Evolutionary conservation across 1,140 invertebrate genomes (phyloP).

Genomic region (Olivierus martensii): DNA sequence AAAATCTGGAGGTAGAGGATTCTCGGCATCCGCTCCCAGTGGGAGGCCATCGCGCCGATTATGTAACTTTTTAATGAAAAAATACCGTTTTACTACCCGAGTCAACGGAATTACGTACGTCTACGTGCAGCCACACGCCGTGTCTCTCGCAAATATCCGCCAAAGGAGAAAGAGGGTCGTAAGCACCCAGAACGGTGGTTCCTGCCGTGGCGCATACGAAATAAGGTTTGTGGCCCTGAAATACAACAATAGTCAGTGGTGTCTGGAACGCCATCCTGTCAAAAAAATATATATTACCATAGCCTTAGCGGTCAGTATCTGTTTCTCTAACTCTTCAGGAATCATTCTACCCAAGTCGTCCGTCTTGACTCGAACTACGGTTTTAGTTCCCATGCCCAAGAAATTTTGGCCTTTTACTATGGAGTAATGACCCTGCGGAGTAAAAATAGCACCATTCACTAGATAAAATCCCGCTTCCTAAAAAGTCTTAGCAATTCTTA

Average conservation of each 20-base stretch:
- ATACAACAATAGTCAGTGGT: too few relatives aligned
- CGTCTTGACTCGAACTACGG: conserved; percentile 77
- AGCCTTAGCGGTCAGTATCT: conserved; percentile 63
- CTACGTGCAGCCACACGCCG: conserved; percentile 91
- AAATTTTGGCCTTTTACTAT: conserved; percentile 89
- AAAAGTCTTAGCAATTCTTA: conserved; percentile 31
- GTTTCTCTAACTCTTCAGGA: conserved; percentile 65
- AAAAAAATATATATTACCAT: too few relatives aligned
- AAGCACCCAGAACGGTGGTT: conserved; percentile 88
- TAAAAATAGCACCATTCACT: too few relatives aligned
- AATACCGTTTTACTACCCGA: neutral
- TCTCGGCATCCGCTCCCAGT: neutral
- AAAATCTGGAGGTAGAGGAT: neutral
- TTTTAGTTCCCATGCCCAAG: conserved; percentile 85
- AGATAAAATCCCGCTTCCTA: neutral
- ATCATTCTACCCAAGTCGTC: conserved; percentile 83
- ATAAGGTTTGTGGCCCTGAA: conserved; percentile 45
- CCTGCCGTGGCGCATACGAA: conserved; percentile 90
- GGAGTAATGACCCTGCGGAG: conserved; percentile 86
- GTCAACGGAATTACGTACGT: conserved; percentile 65
- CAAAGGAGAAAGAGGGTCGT: conserved; percentile 83
- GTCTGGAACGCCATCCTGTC: too few relatives aligned
- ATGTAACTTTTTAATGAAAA: neutral
- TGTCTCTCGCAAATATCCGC: conserved; percentile 92
- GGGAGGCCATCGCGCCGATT: neutral